phyloP scores from a whole-genome alignment of 2,888 invertebrate species.

The Lacanobia oleracea region DNA sequence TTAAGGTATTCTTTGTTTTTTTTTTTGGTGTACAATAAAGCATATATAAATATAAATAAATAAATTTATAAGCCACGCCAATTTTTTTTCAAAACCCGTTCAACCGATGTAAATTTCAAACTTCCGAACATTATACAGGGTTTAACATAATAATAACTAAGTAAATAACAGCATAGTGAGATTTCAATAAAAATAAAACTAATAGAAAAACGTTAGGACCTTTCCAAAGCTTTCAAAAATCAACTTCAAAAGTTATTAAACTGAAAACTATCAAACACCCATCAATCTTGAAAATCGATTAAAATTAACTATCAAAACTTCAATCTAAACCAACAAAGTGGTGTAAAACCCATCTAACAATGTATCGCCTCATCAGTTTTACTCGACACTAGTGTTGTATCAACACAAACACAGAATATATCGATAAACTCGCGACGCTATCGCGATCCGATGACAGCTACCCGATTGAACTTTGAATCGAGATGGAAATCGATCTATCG shows the following conservation, averaged over 20 bases:
- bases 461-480: slow-evolving; percentile 68
- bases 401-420: slow-evolving; percentile 68
- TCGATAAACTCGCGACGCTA: slow-evolving; percentile 72
- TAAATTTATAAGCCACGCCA: no score
- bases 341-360: slow-evolving; percentile 37
- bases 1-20: no score
- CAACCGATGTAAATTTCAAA: no score
- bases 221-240: background rate
- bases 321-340: slow-evolving; percentile 14
- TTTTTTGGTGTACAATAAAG: no score
- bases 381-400: slow-evolving; percentile 67
- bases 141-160: no score
- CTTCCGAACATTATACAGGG: no score
- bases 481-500: slow-evolving; percentile 66
- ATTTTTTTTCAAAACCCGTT: no score
- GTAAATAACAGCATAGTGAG: no score
- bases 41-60: no score
- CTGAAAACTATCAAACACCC: background rate
- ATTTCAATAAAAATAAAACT: background rate
- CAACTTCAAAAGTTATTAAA: background rate
- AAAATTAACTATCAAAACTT: slow-evolving; percentile 8
- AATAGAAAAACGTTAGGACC: background rate
- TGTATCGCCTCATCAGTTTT: slow-evolving; percentile 71
- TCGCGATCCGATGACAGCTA: slow-evolving; percentile 70
- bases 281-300: background rate